Evolutionary conservation across 2,888 invertebrate species (phyloP).

Genomic region (Campaea margaritaria): DNA sequence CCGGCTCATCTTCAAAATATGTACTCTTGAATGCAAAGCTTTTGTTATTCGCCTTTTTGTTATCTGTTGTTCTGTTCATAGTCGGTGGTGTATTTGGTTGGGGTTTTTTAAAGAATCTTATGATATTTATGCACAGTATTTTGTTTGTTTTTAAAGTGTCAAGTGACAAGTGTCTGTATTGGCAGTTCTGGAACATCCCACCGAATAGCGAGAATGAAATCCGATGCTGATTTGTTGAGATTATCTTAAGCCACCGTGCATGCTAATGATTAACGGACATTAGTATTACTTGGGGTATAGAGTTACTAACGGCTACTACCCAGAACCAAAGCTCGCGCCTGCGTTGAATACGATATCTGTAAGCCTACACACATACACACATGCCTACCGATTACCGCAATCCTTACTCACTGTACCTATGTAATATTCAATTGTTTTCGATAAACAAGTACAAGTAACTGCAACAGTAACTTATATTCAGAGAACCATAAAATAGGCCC

Average conservation of each 20-base stretch:
- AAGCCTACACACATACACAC: slow-evolving; percentile 1
- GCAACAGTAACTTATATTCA: background rate
- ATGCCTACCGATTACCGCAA: slow-evolving; percentile 7
- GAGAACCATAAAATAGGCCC: background rate
- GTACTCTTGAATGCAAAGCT: slow-evolving; percentile 21
- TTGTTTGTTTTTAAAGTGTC: background rate
- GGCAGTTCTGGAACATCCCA: slow-evolving; percentile 32
- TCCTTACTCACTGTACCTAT: background rate
- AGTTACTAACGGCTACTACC: slow-evolving; percentile 33
- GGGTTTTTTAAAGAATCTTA: slow-evolving; percentile 7
- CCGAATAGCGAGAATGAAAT: slow-evolving; percentile 40
- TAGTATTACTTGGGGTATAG: slow-evolving; percentile 28
- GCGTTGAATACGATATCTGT: slow-evolving; percentile 31
- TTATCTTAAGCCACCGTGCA: slow-evolving; percentile 26
- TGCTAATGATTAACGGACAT: slow-evolving; percentile 27
- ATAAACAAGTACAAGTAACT: too few relatives aligned
- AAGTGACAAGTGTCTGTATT: slow-evolving; percentile 25
- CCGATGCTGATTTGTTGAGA: slow-evolving; percentile 31
- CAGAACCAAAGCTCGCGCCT: slow-evolving; percentile 26
- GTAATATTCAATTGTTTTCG: too few relatives aligned
- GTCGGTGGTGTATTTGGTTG: slow-evolving; percentile 23
- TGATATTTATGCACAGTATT: background rate
- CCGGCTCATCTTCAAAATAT: slow-evolving; percentile 25
- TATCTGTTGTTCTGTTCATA: slow-evolving; percentile 26
- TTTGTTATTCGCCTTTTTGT: slow-evolving; percentile 26